Percentiles rank a stretch among this genome's conserved stretches.
These are phyloP conservation scores for Monoplex corrugatus DNA, from an alignment of 2,888 invertebrate species.

Conservation along the genomic window DNA sequence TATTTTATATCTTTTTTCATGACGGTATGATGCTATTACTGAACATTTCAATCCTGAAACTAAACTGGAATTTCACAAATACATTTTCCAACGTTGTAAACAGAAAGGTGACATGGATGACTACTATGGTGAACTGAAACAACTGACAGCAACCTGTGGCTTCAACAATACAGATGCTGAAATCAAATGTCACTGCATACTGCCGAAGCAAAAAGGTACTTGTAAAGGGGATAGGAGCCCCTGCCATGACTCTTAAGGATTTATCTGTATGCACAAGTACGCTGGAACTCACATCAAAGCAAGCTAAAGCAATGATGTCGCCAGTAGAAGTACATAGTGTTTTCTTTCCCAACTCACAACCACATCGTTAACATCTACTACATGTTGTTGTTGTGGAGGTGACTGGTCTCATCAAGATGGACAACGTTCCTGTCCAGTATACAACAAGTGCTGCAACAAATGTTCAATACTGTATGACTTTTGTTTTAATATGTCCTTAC, in stretches of 20 bases:
- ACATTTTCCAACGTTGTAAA: not conserved
- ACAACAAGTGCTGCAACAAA: not conserved
- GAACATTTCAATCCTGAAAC: slow-evolving; percentile 5
- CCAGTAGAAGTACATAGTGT: not conserved
- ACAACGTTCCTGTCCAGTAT: not conserved
- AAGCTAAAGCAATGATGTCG: not conserved
- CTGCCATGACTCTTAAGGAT: not conserved
- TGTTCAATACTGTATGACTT: not conserved
- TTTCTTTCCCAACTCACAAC: not conserved
- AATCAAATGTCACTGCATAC: not conserved
- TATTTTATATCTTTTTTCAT: no score
- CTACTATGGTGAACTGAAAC: not conserved
- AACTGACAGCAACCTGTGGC: not conserved
- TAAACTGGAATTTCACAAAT: not conserved
- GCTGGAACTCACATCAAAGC: not conserved
- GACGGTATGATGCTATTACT: no score
- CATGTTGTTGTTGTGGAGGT: not conserved
- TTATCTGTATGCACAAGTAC: not conserved
- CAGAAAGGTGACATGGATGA: not conserved
- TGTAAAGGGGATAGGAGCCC: not conserved
- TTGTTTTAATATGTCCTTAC: no score
- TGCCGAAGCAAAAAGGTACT: not conserved
- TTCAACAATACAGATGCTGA: not conserved
- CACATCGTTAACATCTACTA: not conserved
- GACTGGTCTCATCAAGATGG: not conserved